Conservation (phyloP, 2,888 invertebrate genomes). For the Galeopsomyia nigrocyanea region DNA sequence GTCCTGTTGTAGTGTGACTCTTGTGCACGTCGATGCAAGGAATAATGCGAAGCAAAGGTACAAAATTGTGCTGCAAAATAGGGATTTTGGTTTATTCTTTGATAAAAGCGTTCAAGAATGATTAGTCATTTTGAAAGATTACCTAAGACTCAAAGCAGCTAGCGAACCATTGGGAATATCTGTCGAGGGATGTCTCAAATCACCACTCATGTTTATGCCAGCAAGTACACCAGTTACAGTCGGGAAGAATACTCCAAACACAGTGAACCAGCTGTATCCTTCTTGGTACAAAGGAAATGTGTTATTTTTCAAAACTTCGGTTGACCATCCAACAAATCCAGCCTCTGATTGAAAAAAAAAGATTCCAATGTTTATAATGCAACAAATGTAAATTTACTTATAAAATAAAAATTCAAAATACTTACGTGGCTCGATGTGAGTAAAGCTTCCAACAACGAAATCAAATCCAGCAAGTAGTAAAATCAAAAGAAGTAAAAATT, state of each 20-base stretch:
- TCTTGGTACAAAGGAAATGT: constrained; percentile 84
- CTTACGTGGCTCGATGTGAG: constrained; percentile 80
- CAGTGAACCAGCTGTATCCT: constrained; percentile 93
- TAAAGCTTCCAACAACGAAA: constrained; percentile 94
- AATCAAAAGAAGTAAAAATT: constrained; percentile 88
- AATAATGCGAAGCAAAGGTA: constrained; percentile 92
- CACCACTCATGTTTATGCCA: constrained; percentile 99
- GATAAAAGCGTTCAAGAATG: background rate
- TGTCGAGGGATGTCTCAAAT: constrained; percentile 89
- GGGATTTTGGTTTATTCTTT: constrained; percentile 1
- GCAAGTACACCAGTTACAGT: constrained; percentile 97
- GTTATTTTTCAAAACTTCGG: constrained; percentile 84
- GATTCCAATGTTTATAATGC: constrained; percentile 13
- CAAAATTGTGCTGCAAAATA: constrained; percentile 79
- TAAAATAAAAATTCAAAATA: constrained; percentile 39
- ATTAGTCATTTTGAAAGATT: constrained; percentile 46
- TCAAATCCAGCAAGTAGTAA: constrained; percentile 91
- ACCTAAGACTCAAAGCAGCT: constrained; percentile 93
- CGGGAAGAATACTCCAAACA: constrained; percentile 98
- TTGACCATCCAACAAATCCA: constrained; percentile 91
- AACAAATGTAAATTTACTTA: constrained; percentile 8
- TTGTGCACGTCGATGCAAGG: constrained; percentile 88
- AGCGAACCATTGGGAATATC: constrained; percentile 96
- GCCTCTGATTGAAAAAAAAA: constrained; percentile 70
- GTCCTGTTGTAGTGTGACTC: constrained; percentile 80